Percentiles rank a stretch among this genome's conserved stretches.
These are phyloP conservation scores for Callyntrura guangdongensis DNA, from an alignment of 2,888 invertebrate genomes.

Conservation along the genomic window DNA sequence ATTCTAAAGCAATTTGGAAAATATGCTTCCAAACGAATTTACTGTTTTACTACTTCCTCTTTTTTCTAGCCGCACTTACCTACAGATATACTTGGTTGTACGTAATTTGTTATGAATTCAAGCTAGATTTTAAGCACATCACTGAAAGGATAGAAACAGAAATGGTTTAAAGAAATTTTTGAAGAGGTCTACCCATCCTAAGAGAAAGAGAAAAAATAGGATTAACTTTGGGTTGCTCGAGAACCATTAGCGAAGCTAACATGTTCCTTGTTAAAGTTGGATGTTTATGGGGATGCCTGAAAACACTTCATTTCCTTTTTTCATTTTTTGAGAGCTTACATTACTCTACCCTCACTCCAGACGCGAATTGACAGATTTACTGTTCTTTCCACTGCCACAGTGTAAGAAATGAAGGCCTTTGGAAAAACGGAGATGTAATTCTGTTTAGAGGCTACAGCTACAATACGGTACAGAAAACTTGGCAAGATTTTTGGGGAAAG, in stretches of 20 bases:
- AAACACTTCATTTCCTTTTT: conserved; percentile 24
- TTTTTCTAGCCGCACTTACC: neutral
- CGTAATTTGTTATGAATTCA: neutral
- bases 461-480: neutral
- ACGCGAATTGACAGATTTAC: conserved; percentile 70
- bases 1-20: neutral
- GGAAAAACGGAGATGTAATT: neutral
- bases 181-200: neutral
- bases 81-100: neutral
- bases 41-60: neutral
- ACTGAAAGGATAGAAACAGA: neutral
- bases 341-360: conserved; percentile 2
- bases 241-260: conserved; percentile 5
- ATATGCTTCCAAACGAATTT: neutral
- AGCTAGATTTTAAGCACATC: neutral
- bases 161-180: neutral
- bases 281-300: conserved; percentile 46
- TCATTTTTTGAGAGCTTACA: conserved; percentile 10
- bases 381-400: neutral
- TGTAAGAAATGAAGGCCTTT: neutral
- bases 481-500: neutral
- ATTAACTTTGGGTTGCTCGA: neutral
- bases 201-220: neutral
- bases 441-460: neutral
- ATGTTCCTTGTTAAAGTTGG: conserved; percentile 30